These are phyloP conservation scores for Phengaris alcon DNA, from an alignment of 2,888 invertebrate genomes.

Conservation along the genomic window DNA sequence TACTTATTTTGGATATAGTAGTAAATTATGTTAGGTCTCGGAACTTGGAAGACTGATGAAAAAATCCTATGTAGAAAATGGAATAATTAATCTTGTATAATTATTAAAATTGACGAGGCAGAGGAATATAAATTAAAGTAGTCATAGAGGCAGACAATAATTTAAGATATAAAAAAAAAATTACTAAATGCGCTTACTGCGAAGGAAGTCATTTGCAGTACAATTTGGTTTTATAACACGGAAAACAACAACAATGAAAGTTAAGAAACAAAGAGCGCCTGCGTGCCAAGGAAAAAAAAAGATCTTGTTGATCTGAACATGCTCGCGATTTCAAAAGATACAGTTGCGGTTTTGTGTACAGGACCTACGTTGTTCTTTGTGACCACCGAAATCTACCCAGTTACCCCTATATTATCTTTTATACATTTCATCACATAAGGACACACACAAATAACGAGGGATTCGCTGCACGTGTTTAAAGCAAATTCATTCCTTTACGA, in stretches of 20 bases:
- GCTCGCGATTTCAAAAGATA: constrained; percentile 10
- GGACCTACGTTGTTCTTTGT: background rate
- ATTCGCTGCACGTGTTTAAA: constrained; percentile 1
- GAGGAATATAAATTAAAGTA: no score
- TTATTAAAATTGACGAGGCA: no score
- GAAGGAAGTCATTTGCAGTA: background rate
- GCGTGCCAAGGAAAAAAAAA: constrained; percentile 12
- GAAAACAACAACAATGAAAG: background rate
- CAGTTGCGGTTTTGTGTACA: background rate
- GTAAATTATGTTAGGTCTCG: no score
- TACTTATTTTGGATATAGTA: background rate
- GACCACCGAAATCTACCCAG: background rate
- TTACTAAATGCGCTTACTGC: background rate
- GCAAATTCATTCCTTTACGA: background rate
- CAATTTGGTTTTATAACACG: background rate
- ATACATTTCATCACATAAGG: constrained; percentile 1
- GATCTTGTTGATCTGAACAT: background rate
- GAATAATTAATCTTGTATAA: no score
- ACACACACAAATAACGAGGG: background rate
- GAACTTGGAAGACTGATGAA: no score
- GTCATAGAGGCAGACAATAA: no score
- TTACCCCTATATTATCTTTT: constrained; percentile 1
- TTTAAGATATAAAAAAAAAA: no score
- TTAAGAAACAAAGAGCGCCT: background rate
- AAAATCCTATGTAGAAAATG: no score